Conservation (phyloP, 37 sponge, comb jelly and placozoan species). For the Dysidea cf. avara region DNA sequence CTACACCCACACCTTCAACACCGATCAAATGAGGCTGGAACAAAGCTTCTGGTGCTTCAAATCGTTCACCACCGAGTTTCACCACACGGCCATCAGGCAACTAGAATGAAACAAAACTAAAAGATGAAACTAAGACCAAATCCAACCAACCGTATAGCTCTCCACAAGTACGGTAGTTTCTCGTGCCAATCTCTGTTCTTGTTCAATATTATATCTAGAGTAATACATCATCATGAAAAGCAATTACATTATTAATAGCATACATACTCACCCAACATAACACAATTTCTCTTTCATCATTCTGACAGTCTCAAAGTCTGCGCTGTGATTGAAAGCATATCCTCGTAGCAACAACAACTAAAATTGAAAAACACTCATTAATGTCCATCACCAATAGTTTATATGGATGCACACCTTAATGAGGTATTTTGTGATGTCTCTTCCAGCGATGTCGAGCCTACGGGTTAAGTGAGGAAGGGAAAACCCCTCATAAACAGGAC, state of each 20-base stretch:
- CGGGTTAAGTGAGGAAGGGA: constrained; percentile 94
- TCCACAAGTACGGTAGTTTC: constrained; percentile 96
- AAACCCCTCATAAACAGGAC: constrained; percentile 98
- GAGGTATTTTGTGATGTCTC: constrained; percentile 96
- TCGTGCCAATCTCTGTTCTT: constrained; percentile 90
- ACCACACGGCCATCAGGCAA: constrained; percentile 97
- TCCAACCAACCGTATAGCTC: constrained; percentile 79
- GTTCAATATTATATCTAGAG: constrained; percentile 92
- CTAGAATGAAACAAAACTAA: constrained; percentile 24
- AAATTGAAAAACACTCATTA: neutral
- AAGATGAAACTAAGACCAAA: neutral
- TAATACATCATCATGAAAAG: neutral
- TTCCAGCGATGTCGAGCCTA: constrained; percentile 95
- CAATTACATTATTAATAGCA: neutral
- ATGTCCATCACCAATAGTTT: neutral
- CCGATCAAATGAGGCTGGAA: constrained; percentile 99
- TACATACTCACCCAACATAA: constrained; percentile 85
- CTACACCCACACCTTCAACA: constrained; percentile 93
- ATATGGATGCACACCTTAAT: constrained; percentile 68
- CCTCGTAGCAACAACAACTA: constrained; percentile 91
- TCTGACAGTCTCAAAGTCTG: constrained; percentile 98
- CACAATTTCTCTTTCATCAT: constrained; percentile 99
- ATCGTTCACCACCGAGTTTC: constrained; percentile 97
- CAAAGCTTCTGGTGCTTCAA: constrained; percentile 95
- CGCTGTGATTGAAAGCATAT: constrained; percentile 99